A percentile compares a stretch with the other conserved stretches of the same genome.
phyloP scores from a whole-genome alignment of 2,888 invertebrate genomes.

The Zaprionus lineosus region DNA sequence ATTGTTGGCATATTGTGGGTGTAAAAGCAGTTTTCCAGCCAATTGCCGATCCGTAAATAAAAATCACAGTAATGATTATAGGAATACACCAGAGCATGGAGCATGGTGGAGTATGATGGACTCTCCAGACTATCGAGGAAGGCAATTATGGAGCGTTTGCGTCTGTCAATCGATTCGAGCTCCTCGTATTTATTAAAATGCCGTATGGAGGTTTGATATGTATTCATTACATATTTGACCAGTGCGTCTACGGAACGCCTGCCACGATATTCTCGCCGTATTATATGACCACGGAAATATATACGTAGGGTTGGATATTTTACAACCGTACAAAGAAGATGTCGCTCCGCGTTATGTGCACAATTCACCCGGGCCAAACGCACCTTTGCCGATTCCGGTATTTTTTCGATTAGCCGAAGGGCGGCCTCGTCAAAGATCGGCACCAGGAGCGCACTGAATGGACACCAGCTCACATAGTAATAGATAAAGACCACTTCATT shows the following conservation, averaged over 20 bases:
- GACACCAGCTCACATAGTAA: constrained; percentile 67
- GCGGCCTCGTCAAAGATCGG: constrained; percentile 54
- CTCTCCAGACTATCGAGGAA: constrained; percentile 29
- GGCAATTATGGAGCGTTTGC: constrained; percentile 40
- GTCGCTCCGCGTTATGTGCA: constrained; percentile 21
- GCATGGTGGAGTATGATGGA: rapidly evolving
- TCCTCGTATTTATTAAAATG: constrained; percentile 9
- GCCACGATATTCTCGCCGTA: constrained; percentile 58
- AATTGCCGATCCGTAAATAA: constrained; percentile 28
- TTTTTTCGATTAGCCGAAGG: constrained; percentile 10
- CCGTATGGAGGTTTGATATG: constrained; percentile 18
- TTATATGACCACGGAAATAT: constrained; percentile 34
- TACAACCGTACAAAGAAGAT: constrained; percentile 26
- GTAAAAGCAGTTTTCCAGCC: constrained; percentile 11
- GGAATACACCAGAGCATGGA: constrained; percentile 41
- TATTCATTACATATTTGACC: constrained; percentile 41
- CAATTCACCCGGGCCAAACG: constrained; percentile 50
- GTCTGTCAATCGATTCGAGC: constrained; percentile 25
- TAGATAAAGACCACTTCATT: constrained; percentile 55
- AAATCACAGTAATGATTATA: constrained; percentile 60
- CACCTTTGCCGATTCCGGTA: constrained; percentile 19
- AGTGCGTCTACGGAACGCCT: constrained; percentile 46
- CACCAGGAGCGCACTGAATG: constrained; percentile 32
- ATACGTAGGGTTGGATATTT: constrained; percentile 53
- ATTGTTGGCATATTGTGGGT: constrained; percentile 31